phyloP scores from a whole-genome alignment of 2,797 vertebrate genomes.

The Dryobates pubescens region DNA sequence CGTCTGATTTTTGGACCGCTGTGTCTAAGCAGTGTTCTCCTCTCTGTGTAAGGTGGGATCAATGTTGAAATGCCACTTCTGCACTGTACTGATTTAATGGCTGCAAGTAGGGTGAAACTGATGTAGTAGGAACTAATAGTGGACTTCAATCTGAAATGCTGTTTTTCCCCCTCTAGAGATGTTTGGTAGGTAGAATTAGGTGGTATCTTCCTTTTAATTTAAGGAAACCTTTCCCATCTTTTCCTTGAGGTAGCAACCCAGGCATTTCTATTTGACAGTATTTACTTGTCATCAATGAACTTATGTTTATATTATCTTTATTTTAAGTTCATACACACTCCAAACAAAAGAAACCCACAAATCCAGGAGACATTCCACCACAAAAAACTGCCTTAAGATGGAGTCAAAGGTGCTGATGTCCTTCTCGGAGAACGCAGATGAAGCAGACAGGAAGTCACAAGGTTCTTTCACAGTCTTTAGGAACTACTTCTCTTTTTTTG shows the following conservation, averaged over 20 bases:
- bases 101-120: slow-evolving; percentile 29
- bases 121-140: slow-evolving; percentile 32
- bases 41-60: slow-evolving; percentile 16
- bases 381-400: slow-evolving; percentile 67
- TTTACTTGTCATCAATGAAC: neutral
- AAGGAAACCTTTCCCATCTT: slow-evolving; percentile 15
- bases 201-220: neutral
- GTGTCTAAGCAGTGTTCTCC: slow-evolving; percentile 50
- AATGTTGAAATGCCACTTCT: slow-evolving; percentile 36
- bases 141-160: slow-evolving; percentile 23
- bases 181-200: slow-evolving; percentile 10
- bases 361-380: slow-evolving; percentile 19
- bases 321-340: slow-evolving; percentile 46
- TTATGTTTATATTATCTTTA: neutral
- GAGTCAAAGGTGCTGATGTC: slow-evolving; percentile 45
- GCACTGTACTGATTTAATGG: slow-evolving; percentile 54
- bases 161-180: neutral
- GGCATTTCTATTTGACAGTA: slow-evolving; percentile 60
- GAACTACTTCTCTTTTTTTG: slow-evolving; percentile 40
- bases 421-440: neutral
- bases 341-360: neutral
- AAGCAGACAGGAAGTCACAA: neutral
- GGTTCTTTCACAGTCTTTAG: neutral
- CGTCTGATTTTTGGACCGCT: slow-evolving; percentile 22
- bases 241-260: slow-evolving; percentile 44